These are phyloP conservation scores for Ciona savignyi DNA, from an alignment of 23 tunicate species.

Conservation along the genomic window DNA sequence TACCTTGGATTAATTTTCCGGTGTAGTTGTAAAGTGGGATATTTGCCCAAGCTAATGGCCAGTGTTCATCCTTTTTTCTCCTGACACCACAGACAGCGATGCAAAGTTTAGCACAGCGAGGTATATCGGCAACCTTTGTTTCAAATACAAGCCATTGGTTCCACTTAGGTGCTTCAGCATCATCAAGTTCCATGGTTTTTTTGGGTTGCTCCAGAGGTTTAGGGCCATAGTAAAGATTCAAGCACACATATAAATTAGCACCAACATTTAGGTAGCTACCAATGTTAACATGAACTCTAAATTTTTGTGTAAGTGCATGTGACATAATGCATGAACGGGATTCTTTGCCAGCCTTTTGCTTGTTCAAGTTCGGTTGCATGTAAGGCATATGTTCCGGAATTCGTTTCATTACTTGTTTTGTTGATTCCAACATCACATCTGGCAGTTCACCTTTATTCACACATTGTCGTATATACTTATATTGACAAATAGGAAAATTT, in stretches of 20 bases:
- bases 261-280: conserved; percentile 59
- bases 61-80: conserved; percentile 55
- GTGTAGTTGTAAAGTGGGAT: conserved; percentile 48
- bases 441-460: conserved; percentile 43
- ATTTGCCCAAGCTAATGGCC: conserved; percentile 77
- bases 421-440: conserved; percentile 25
- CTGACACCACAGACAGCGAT: conserved; percentile 61
- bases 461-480: conserved; percentile 65
- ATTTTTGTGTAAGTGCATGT: conserved; percentile 12
- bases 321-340: conserved; percentile 3
- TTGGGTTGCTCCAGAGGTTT: conserved; percentile 34
- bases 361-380: conserved; percentile 45
- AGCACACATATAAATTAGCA: conserved; percentile 38
- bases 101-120: conserved; percentile 52
- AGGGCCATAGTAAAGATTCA: conserved; percentile 48
- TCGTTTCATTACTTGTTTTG: conserved; percentile 9
- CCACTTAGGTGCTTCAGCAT: conserved; percentile 69
- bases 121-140: conserved; percentile 33
- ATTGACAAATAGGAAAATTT: conserved; percentile 57
- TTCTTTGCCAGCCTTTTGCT: conserved; percentile 17
- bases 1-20: conserved; percentile 54
- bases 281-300: conserved; percentile 32
- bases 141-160: conserved; percentile 61
- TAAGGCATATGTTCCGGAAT: conserved; percentile 10
- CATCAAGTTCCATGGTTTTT: conserved; percentile 51